Conservation (phyloP, 92 coral and sea anemone genomes). For the Ricordea florida region DNA sequence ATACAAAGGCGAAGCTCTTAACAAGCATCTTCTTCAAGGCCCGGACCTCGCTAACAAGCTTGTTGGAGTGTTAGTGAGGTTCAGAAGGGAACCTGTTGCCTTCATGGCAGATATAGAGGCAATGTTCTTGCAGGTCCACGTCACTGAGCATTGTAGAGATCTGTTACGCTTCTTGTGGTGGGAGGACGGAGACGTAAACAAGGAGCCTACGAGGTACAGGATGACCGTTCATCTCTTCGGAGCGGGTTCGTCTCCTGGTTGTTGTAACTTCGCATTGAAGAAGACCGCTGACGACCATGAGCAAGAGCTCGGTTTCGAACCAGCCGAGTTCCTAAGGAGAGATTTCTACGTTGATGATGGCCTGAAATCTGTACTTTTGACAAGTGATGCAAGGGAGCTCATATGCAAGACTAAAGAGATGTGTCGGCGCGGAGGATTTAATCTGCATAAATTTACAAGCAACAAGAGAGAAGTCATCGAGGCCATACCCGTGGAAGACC, state of each 20-base stretch:
- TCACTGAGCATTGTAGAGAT: not conserved
- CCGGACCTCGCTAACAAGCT: too few relatives aligned
- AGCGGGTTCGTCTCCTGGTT: conserved; percentile 14
- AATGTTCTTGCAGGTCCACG: too few relatives aligned
- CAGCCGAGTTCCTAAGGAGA: conserved; percentile 9
- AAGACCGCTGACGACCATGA: conserved; percentile 18
- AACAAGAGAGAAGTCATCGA: too few relatives aligned
- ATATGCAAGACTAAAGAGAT: conserved; percentile 2
- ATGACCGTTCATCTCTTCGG: conserved; percentile 3
- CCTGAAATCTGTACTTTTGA: too few relatives aligned
- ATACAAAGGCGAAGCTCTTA: too few relatives aligned
- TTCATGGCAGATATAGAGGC: too few relatives aligned
- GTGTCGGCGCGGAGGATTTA: conserved; percentile 21
- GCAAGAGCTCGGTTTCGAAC: not conserved
- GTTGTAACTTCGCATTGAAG: conserved; percentile 5
- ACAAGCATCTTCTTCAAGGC: too few relatives aligned
- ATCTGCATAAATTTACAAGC: conserved; percentile 21
- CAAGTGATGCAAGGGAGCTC: too few relatives aligned
- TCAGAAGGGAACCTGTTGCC: too few relatives aligned
- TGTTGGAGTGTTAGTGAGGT: too few relatives aligned
- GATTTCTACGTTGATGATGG: conserved; percentile 16
- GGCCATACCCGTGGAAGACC: not conserved
- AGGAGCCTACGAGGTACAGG: conserved; percentile 3
- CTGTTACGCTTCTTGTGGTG: conserved; percentile 3
- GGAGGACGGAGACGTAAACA: conserved; percentile 8